phyloP scores from a whole-genome alignment of 2,113 vertebrate species.

The Balaeniceps rex region DNA sequence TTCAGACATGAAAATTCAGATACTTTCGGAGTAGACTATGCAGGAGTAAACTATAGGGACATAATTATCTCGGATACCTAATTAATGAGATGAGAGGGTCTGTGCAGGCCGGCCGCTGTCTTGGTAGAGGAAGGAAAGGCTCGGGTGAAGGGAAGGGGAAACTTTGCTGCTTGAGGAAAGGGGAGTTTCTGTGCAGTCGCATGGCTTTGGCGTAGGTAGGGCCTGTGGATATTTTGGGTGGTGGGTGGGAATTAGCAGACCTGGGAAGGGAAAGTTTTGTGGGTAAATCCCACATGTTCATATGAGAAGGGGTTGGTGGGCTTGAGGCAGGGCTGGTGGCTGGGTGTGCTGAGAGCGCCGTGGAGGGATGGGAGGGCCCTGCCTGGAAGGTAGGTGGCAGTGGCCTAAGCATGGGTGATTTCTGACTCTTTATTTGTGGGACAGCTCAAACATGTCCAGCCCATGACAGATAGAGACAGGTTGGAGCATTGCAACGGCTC shows the following conservation, averaged over 20 bases:
- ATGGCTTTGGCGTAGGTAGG: background rate
- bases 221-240: background rate
- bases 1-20: background rate
- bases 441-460: background rate
- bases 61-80: background rate
- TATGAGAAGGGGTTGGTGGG: background rate
- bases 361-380: background rate
- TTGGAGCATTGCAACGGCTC: background rate
- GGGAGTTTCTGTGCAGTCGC: background rate
- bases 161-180: background rate
- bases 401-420: background rate
- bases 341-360: background rate
- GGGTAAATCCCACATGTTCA: background rate
- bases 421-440: background rate
- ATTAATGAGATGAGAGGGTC: background rate
- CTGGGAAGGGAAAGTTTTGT: background rate
- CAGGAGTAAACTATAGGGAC: background rate
- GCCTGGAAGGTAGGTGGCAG: background rate
- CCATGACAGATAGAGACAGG: background rate
- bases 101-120: background rate
- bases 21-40: background rate
- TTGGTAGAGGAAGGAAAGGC: background rate
- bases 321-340: background rate
- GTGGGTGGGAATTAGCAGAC: background rate
- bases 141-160: background rate